Evolutionary conservation across 1,140 invertebrate genomes (phyloP), one percentile per base, ranked within the genome.

Genomic region (Mycetomoellerius zeteki): DNA sequence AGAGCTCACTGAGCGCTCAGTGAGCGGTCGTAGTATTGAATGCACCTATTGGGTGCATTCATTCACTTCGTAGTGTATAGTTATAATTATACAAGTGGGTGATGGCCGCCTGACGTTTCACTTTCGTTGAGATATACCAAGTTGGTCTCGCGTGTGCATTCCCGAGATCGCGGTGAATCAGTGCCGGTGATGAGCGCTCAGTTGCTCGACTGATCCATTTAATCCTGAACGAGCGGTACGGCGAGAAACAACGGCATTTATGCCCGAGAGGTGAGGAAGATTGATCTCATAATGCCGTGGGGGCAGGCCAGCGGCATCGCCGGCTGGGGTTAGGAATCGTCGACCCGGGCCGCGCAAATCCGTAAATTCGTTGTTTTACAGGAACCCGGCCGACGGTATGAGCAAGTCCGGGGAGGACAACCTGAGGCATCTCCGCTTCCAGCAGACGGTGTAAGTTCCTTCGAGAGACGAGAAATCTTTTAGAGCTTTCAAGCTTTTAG

Each of bases 371-470:
- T 14, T 33, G 10, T 24, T 62, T 90, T 86, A 75, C 64, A 90
- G 89, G 30, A 47, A 81, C 58, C 4, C 33, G 27, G 21, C 43
- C 52, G 47, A 33, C 89, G 87, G 92, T 54, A 94, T 94, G 93
- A 94, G 94, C 30, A 94, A 94, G 88, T 86, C 90, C 24, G 89
- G 82, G 52, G 93, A 94, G 76, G 89, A 91, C 58, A 93, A 88
- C 37, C 71, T 94, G 52, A 86, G 91, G 30, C 90, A 89, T 62
- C 88, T 89, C 65, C 72, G 88, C 47, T 92, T 90, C 78, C 88
- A 87, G 7, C 94, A 94, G 87, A 92, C 92, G 76, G 91, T 94
- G 94, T 94, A 94, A 94, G 93, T 89, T 69, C 21, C 58, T 10
- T 43, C 10, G 16, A 16, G 14, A 50, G 24, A 33, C 10, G 16